These are phyloP conservation scores for Hermetia illucens DNA, from an alignment of 1,140 invertebrate species.

Conservation along the genomic window DNA sequence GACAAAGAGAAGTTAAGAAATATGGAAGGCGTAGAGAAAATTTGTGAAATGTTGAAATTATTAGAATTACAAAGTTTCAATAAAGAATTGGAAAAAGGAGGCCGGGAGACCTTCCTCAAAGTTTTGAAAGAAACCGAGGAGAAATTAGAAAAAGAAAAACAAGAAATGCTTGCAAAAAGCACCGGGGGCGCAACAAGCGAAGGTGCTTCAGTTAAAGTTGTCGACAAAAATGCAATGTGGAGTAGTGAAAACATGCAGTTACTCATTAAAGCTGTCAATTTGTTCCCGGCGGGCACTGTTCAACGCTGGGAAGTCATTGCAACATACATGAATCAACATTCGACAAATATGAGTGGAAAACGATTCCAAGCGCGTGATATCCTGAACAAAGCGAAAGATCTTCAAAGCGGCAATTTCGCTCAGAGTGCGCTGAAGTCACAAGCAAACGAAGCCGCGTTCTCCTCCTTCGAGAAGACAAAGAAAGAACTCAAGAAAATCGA, in stretches of 20 bases:
- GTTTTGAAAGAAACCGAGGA: constrained; percentile 55
- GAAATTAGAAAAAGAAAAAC: constrained; percentile 60
- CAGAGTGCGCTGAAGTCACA: constrained; percentile 70
- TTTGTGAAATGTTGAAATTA: constrained; percentile 66
- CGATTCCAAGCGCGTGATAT: constrained; percentile 74
- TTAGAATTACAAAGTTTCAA: constrained; percentile 63
- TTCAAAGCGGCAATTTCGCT: constrained; percentile 81
- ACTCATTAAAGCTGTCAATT: constrained; percentile 88
- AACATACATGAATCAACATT: constrained; percentile 90
- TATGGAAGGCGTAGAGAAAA: constrained; percentile 80
- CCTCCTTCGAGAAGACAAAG: constrained; percentile 79
- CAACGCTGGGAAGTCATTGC: constrained; percentile 94
- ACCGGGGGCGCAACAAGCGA: constrained; percentile 17
- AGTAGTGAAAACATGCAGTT: constrained; percentile 65
- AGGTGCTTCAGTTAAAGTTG: constrained; percentile 28
- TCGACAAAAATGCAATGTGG: constrained; percentile 48
- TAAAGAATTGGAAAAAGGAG: constrained; percentile 48
- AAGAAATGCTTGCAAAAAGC: constrained; percentile 31
- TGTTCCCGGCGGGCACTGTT: constrained; percentile 91
- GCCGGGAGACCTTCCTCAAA: constrained; percentile 44
- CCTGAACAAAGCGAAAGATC: constrained; percentile 85
- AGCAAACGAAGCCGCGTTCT: constrained; percentile 82
- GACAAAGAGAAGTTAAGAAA: constrained; percentile 62
- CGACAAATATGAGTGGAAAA: constrained; percentile 33
- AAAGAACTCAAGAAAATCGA: constrained; percentile 37